phyloP scores from a whole-genome alignment of 2,888 invertebrate genomes.

The Calameuta filiformis region DNA sequence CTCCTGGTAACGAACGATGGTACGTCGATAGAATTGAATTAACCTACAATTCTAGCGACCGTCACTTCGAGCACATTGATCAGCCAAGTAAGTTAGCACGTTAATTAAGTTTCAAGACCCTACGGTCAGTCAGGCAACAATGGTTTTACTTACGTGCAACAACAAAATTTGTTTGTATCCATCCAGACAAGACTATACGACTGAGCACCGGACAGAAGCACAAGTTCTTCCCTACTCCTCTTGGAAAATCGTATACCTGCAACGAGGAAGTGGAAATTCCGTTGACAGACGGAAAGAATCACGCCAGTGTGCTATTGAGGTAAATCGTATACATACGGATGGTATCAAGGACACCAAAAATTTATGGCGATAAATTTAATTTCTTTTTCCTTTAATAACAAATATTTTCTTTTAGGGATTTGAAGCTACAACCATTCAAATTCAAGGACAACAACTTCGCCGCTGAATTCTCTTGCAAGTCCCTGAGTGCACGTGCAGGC shows the following conservation, averaged over 20 bases:
- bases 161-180: slow-evolving; percentile 8
- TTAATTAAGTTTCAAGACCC: not conserved
- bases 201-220: slow-evolving; percentile 69
- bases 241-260: slow-evolving; percentile 87
- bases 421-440: slow-evolving; percentile 90
- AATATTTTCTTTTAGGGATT: slow-evolving; percentile 40
- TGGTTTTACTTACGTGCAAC: not conserved
- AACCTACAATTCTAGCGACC: slow-evolving; percentile 74
- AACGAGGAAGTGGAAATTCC: slow-evolving; percentile 74
- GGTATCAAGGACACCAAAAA: not conserved
- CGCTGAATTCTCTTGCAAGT: slow-evolving; percentile 75
- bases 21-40: slow-evolving; percentile 83
- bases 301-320: slow-evolving; percentile 55
- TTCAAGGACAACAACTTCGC: slow-evolving; percentile 82
- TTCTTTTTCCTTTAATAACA: not conserved
- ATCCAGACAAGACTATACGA: slow-evolving; percentile 68
- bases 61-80: slow-evolving; percentile 67
- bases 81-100: slow-evolving; percentile 62
- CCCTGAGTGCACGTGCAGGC: slow-evolving; percentile 67
- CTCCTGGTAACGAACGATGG: slow-evolving; percentile 91
- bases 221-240: slow-evolving; percentile 85
- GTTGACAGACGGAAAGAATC: slow-evolving; percentile 67
- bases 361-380: not conserved
- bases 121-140: not conserved
- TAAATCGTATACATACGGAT: slow-evolving; percentile 14